Evolutionary conservation across 2,888 invertebrate species (phyloP), one percentile per base, ranked within the genome.

Genomic region (Agrochola circellaris): DNA sequence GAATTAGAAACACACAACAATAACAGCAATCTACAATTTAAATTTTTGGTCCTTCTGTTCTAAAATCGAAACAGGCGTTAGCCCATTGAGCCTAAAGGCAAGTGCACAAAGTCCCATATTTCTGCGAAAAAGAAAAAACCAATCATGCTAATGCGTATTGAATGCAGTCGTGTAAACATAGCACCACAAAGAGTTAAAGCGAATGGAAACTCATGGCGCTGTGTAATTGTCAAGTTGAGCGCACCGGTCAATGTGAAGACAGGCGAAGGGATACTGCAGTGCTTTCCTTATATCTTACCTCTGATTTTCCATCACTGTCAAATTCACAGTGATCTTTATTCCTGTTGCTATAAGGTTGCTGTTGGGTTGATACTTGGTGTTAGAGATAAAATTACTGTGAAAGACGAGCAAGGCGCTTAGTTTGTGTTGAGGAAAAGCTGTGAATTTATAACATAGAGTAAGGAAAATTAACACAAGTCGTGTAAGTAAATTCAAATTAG

Each of bases 191-290:
- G 85, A 83, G 72, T n/a, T 81, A 82, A 67, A 82, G 70, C 13
- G 42, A 45, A 58, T 83, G 85, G 82, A 85, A 76, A 71, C 62
- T 66, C 70, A 62, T 38, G 15, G 13, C 13, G 26, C 45, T 66
- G 75, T 73, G 82, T 67, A 70, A 85, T 82, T 75, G 69, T 54
- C 62, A 62, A 58, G 62, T 64, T 76, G 72, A 71, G 86, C 82
- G 75, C 60, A 64, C 61, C 8, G 13, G 65, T 23, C 58, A 30
- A n/a, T 51, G 20, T 70, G 60, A 26, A 48, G 48, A 69, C 56
- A 38, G 34, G 15, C 8, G 23, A 23, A 68, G 64, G 61, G 62
- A 8, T 48, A 23, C 9, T 34, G 15, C 15, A 11, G 54, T 23
- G 23, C 26, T 9, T 67, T 23, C 23, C 23, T 51, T 51, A 56